Percentiles rank a stretch among this genome's conserved stretches.
Evolutionary conservation across 2,113 vertebrate genomes (phyloP).

Genomic region (Daubentonia madagascariensis): DNA sequence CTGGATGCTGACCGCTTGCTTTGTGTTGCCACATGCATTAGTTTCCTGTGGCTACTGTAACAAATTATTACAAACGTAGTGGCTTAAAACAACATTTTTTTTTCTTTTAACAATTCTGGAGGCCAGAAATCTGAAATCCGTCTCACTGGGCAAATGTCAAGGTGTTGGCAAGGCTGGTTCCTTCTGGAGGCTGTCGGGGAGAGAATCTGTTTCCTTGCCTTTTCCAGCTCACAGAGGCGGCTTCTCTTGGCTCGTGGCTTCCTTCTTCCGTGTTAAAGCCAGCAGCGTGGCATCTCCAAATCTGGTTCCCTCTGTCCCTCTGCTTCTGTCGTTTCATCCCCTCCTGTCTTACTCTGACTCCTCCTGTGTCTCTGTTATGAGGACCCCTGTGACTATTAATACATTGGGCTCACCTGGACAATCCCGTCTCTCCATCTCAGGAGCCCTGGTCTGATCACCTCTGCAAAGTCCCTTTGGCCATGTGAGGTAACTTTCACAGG

Average conservation of each 20-base stretch:
- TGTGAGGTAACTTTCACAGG: too few relatives aligned
- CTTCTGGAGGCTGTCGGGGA: too few relatives aligned
- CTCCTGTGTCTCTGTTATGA: not conserved
- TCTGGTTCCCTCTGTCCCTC: not conserved
- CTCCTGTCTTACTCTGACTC: not conserved
- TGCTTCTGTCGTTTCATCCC: not conserved
- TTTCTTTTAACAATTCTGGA: not conserved
- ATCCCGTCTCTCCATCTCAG: not conserved
- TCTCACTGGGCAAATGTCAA: not conserved
- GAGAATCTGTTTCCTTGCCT: not conserved
- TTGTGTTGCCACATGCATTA: accelerated
- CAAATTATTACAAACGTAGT: not conserved
- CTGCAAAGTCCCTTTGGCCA: not conserved
- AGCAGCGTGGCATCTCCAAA: not conserved
- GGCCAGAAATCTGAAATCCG: not conserved
- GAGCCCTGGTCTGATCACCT: not conserved
- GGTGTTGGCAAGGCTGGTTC: not conserved
- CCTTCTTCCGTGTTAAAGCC: not conserved
- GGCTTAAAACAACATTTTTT: not conserved
- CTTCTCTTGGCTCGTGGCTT: not conserved
- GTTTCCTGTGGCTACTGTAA: not conserved
- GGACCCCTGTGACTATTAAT: not conserved
- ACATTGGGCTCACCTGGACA: not conserved
- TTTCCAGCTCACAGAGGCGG: not conserved
- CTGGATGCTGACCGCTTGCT: not conserved